Evolutionary conservation across 2,888 invertebrate genomes (phyloP).

Genomic region (Choristoneura rosaceana): DNA sequence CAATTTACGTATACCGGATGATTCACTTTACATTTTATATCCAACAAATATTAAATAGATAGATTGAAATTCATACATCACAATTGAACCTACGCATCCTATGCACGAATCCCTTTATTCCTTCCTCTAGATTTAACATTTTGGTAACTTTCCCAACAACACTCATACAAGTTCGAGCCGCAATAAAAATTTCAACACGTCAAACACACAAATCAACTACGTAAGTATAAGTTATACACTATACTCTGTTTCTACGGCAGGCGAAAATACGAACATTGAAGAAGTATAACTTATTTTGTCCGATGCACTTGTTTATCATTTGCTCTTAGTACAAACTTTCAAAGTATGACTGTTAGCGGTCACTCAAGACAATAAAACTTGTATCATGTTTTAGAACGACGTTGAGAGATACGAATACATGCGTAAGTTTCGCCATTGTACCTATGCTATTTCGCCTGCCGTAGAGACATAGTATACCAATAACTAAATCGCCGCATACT

Average conservation of each 20-base stretch:
- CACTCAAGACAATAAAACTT: too few species aligned
- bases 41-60: neutral
- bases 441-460: too few species aligned
- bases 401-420: too few species aligned
- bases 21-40: neutral
- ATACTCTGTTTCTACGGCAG: too few species aligned
- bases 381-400: too few species aligned
- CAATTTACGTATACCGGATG: neutral
- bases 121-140: neutral
- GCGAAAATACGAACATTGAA: too few species aligned
- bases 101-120: neutral
- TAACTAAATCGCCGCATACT: neutral
- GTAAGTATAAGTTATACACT: neutral
- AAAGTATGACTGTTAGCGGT: too few species aligned
- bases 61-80: neutral
- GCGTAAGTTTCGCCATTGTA: too few species aligned
- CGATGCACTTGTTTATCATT: too few species aligned
- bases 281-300: too few species aligned
- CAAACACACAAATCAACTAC: neutral
- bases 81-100: neutral
- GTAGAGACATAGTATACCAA: neutral
- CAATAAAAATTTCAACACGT: conserved; percentile 25
- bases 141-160: neutral
- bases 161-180: conserved; percentile 14
- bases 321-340: too few species aligned